phyloP scores from a whole-genome alignment of 2,888 invertebrate genomes.

The Pogonocherus hispidulus region DNA sequence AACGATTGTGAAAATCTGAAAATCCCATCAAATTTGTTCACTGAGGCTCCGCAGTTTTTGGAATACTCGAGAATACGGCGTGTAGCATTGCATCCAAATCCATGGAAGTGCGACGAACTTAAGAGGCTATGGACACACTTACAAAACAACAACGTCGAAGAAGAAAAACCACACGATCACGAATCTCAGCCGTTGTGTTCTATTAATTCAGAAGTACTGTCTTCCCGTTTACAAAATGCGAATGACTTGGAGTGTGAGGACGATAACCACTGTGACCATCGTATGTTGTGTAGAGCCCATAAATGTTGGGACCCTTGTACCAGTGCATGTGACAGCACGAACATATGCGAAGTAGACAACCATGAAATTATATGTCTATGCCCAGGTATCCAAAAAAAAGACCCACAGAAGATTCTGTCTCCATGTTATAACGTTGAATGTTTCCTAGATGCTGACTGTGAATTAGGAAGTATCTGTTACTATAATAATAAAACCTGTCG shows the following conservation, averaged over 20 bases:
- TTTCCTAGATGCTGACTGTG: conserved; percentile 32
- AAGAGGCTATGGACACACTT: conserved; percentile 32
- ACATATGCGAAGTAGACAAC: conserved; percentile 26
- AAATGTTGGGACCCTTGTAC: conserved; percentile 41
- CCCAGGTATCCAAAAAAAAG: neutral
- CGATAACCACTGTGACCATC: conserved; percentile 30
- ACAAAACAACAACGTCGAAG: conserved; percentile 28
- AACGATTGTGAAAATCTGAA: conserved; percentile 29
- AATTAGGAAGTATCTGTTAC: neutral
- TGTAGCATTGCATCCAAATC: conserved; percentile 40
- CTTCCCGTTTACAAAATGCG: neutral
- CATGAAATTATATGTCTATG: conserved; percentile 34
- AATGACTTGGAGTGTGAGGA: conserved; percentile 13
- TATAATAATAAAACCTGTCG: neutral
- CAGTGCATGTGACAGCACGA: conserved; percentile 35
- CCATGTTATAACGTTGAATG: conserved; percentile 38
- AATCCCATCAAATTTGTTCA: conserved; percentile 38
- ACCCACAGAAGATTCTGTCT: conserved; percentile 33
- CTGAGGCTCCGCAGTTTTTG: conserved; percentile 33
- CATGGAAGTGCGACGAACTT: conserved; percentile 43
- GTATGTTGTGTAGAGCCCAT: conserved; percentile 21
- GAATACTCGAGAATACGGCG: conserved; percentile 30
- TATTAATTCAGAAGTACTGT: neutral
- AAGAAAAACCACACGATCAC: neutral
- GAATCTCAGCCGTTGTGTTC: neutral